Evolutionary conservation across 2,888 invertebrate species (phyloP), one percentile per base, ranked within the genome.

Genomic region (Ectemnius lituratus): DNA sequence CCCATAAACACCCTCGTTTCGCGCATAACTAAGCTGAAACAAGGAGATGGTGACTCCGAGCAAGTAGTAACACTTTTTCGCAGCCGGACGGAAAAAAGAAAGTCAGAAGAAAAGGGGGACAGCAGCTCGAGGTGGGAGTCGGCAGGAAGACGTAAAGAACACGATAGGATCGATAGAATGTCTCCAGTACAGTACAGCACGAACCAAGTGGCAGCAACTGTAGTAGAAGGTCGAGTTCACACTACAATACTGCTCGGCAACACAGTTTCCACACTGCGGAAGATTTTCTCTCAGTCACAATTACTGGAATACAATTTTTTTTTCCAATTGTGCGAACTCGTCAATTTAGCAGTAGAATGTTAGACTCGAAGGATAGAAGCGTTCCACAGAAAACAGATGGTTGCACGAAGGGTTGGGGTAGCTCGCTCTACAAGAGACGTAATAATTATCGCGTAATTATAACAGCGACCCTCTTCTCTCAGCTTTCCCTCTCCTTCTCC

Each of bases 131-230:
- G 47, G 61, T 14, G 49, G 61, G 37, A 66, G 68, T 76, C 62
- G 23, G 63, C 61, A 67, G 74, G 76, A 79, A 68, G 73, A 74
- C 78, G 72, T 59, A 66, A 72, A 69, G 72, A 70, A 72, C 66
- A 73, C 71, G 68, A 62, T 56, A 74, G 78, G 80, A 84, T 82
- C 84, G 79, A 84, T 85, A 79, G 75, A 76, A 80, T 77, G 80
- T 85, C 78, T 74, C 62, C 70, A 73, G 76, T 65, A 82, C 82
- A 85, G 85, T 86, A n/a, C n/a, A 70, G 80, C 72, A 13, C 5
- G 52, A 71, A 76, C 70, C 70, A 62, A 79, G 72, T 27, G 60
- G 70, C 59, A 28, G 67, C 75, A 66, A 76, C 70, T 78, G 67
- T 73, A 73, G 77, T 74, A 68, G 78, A 80, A 78, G 67, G 70